Evolutionary conservation across 2,797 vertebrate species (phyloP).

Genomic region (Pseudotriccus pelzelni): DNA sequence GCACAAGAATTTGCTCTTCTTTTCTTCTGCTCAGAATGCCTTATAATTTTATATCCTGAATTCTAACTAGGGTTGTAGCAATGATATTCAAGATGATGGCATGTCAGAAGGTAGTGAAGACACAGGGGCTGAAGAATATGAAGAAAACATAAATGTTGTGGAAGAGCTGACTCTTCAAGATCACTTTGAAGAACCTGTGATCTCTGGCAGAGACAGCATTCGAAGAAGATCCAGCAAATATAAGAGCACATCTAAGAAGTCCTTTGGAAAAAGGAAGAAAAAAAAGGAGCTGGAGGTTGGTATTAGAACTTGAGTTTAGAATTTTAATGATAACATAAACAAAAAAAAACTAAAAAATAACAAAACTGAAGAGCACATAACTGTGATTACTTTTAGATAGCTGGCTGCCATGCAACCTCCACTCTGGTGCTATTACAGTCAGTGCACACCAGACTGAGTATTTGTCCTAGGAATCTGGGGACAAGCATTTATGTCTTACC

Average conservation of each 20-base stretch:
- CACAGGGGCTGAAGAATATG: background rate
- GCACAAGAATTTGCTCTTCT: background rate
- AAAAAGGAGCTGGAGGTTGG: slow-evolving; percentile 32
- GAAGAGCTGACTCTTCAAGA: background rate
- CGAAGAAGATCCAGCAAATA: slow-evolving; percentile 1
- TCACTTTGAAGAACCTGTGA: background rate
- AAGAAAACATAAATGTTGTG: background rate
- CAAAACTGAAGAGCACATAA: background rate
- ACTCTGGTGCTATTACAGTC: background rate
- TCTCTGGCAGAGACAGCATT: background rate
- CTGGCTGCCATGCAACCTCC: background rate
- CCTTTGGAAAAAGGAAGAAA: background rate
- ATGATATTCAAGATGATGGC: background rate
- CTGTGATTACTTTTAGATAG: background rate
- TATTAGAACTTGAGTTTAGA: background rate
- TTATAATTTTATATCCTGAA: background rate
- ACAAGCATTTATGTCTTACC: accelerated
- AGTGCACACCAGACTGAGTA: background rate
- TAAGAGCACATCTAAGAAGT: slow-evolving; percentile 28
- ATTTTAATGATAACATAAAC: background rate
- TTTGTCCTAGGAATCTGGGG: background rate
- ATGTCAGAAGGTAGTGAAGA: slow-evolving; percentile 33
- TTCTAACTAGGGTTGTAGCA: background rate
- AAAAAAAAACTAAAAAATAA: background rate
- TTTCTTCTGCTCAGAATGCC: background rate